Base-by-base conservation (phyloP, 2,113 vertebrate genomes). In the Butorides virescens region DNA sequence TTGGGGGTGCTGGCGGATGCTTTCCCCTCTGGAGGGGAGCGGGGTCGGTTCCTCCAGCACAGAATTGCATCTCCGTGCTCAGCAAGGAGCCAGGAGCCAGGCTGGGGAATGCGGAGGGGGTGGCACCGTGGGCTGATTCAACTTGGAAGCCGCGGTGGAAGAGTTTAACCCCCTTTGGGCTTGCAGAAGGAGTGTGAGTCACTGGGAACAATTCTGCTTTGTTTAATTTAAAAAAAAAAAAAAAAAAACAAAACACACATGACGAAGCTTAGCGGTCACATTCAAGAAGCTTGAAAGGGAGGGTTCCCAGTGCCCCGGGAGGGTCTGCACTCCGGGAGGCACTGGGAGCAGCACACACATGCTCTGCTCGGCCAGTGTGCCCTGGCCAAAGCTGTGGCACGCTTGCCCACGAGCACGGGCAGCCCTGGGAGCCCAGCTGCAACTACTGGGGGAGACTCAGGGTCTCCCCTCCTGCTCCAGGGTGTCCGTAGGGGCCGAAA, bases 401-500 rank as follows among this genome's bases (percentile, higher is more conserved):
- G 0, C 2, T 52, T 2, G 0, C 36, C 32, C 3, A 0, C 11
- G 42, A 58, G 22, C 34, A 42, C 12, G 3, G 4, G 0, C 25
- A 23, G 62, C 44, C 37, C 58, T 34, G 36, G 34, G 42, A 49
- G 32, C 49, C 0, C 1, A 63, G 61, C 63, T 27, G 53, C 23
- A 19, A 19, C 8, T 12, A 5, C 53, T 17, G 0, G 2, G 22
- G 42, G 52, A 17, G 8, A 5, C 47, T 78, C 37, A 47, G 44
- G 15, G 32, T 50, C 58, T 39, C 25, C 23, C 17, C 25, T 92
- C 79, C 67, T 2, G 0, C 62, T 18, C 32, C 97, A 99, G 99
- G 13, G 99, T 99, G 84, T 99, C 99, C 5, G 98, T 99, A 9
- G 98, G 99, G 46, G 97, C 97, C 4, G 97, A 98, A 68, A 95